Percentiles rank a stretch among this genome's conserved stretches.
These are phyloP conservation scores for Andrena flavipes DNA, from an alignment of 2,888 invertebrate genomes.

Conservation along the genomic window DNA sequence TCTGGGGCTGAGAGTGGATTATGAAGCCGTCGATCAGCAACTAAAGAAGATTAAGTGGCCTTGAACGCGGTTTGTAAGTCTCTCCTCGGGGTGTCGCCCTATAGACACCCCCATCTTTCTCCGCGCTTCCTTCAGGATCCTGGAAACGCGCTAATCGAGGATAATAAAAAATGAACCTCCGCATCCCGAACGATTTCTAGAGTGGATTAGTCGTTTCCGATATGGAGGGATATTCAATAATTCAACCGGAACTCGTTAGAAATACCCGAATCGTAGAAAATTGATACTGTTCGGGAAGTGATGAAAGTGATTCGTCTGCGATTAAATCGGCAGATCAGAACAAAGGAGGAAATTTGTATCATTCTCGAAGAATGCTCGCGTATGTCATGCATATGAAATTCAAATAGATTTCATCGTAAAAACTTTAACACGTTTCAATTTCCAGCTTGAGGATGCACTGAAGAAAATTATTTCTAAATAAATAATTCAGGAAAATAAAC, in stretches of 20 bases:
- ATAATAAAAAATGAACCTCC: constrained; percentile 36
- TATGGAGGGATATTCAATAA: not conserved
- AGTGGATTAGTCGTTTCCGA: constrained; percentile 26
- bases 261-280: not conserved
- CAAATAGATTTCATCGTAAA: too few species aligned
- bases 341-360: not conserved
- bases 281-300: not conserved
- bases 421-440: too few species aligned
- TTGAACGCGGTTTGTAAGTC: constrained; percentile 64
- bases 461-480: too few species aligned
- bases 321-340: not conserved
- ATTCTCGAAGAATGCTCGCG: too few species aligned
- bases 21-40: constrained; percentile 72
- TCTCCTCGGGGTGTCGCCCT: constrained; percentile 35
- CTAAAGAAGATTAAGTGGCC: constrained; percentile 70
- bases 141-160: constrained; percentile 34
- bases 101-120: constrained; percentile 35
- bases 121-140: constrained; percentile 38
- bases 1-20: constrained; percentile 62
- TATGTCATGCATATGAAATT: too few species aligned
- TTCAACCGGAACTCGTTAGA: not conserved
- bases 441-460: too few species aligned
- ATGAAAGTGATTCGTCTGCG: not conserved
- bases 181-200: not conserved
- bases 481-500: too few species aligned